Evolutionary conservation across 2,113 vertebrate species (phyloP).

Genomic region (Oncorhynchus masou): DNA sequence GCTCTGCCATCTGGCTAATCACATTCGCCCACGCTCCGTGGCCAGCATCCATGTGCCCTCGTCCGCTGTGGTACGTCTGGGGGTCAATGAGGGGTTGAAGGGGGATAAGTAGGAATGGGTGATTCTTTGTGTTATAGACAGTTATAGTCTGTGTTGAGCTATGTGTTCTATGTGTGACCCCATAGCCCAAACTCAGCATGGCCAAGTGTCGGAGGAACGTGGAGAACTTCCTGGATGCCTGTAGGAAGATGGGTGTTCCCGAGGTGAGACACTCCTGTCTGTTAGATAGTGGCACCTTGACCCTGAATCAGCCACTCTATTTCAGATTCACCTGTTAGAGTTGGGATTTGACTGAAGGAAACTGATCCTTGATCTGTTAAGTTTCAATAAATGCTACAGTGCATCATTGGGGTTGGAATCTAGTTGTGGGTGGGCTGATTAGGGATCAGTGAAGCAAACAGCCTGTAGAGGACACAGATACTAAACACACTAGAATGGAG

Average conservation of each 20-base stretch:
- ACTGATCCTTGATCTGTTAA: slow-evolving; percentile 1
- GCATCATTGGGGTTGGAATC: not conserved
- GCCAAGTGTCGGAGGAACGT: slow-evolving; percentile 97
- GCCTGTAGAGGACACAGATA: not conserved
- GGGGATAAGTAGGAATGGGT: not conserved
- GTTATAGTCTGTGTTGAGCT: slow-evolving; percentile 8
- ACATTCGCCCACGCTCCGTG: slow-evolving; percentile 87
- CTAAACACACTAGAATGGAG: not conserved
- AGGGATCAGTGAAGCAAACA: not conserved
- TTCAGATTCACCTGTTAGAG: not conserved
- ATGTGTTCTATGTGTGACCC: slow-evolving; percentile 6
- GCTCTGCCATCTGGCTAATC: slow-evolving; percentile 92
- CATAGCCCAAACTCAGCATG: slow-evolving; percentile 96
- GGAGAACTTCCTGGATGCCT: slow-evolving; percentile 95
- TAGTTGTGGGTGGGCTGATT: not conserved
- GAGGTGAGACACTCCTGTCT: slow-evolving; percentile 77
- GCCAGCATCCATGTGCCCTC: slow-evolving; percentile 93
- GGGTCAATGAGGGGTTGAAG: not conserved
- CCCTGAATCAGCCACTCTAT: not conserved
- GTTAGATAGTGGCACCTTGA: not conserved
- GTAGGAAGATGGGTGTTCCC: slow-evolving; percentile 90
- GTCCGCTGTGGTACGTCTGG: slow-evolving; percentile 85
- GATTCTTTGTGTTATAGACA: not conserved
- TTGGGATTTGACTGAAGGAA: not conserved
- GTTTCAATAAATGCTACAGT: not conserved